phyloP scores from a whole-genome alignment of 37 sponge, comb jelly and placozoan species.

The Agelas oroides region DNA sequence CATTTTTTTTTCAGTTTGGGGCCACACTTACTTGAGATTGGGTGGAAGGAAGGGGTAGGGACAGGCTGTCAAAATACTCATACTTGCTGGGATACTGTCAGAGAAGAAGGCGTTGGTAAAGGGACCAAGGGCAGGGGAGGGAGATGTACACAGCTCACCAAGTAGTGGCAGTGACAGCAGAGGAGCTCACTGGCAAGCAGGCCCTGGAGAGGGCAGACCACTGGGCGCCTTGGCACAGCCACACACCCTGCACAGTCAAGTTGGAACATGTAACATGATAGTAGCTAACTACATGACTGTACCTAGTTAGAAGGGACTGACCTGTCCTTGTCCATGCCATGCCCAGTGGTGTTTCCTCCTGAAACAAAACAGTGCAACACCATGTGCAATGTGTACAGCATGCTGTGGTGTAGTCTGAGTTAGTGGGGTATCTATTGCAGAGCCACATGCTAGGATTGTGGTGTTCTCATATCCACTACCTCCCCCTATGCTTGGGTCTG shows the following conservation, averaged over 20 bases:
- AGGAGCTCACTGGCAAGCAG: conserved; percentile 63
- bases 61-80: conserved; percentile 78
- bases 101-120: background rate
- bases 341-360: background rate
- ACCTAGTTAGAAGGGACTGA: background rate
- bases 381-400: too few species aligned
- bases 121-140: conserved; percentile 19
- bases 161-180: conserved; percentile 49
- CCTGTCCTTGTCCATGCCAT: conserved; percentile 39
- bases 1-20: too few species aligned
- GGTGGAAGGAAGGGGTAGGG: conserved; percentile 47
- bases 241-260: conserved; percentile 30
- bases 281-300: background rate
- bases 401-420: too few species aligned
- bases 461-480: too few species aligned
- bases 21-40: background rate
- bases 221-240: background rate
- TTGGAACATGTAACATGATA: background rate
- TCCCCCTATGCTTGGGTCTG: too few species aligned
- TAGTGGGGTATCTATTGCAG: too few species aligned
- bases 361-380: too few species aligned
- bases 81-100: conserved; percentile 59
- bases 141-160: conserved; percentile 43
- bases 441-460: too few species aligned
- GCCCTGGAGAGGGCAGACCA: conserved; percentile 65